phyloP scores from a whole-genome alignment of 2,113 vertebrate species.

The Xenopus borealis region DNA sequence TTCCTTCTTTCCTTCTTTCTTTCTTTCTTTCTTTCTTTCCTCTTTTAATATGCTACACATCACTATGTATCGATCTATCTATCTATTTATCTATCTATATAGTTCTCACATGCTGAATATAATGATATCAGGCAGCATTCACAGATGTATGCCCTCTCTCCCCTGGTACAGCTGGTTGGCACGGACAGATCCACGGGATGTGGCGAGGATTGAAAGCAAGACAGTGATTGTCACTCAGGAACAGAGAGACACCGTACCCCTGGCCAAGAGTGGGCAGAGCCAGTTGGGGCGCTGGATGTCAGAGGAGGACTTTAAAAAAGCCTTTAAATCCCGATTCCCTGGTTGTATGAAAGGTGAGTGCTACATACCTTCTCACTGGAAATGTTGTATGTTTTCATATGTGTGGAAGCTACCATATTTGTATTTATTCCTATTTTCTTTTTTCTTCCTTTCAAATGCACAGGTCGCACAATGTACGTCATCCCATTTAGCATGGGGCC shows the following conservation, averaged over 20 bases:
- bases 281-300: slow-evolving; percentile 94
- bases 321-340: slow-evolving; percentile 79
- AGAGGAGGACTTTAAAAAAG: slow-evolving; percentile 88
- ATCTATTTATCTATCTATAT: too few relatives aligned
- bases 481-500: slow-evolving; percentile 98
- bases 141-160: background rate
- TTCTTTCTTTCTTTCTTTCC: too few relatives aligned
- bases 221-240: slow-evolving; percentile 88
- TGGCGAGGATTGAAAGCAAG: slow-evolving; percentile 92
- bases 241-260: slow-evolving; percentile 78
- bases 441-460: background rate
- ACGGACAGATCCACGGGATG: slow-evolving; percentile 87
- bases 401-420: too few relatives aligned
- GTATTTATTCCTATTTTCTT: too few relatives aligned
- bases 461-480: slow-evolving; percentile 95
- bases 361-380: too few relatives aligned
- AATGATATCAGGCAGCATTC: too few relatives aligned
- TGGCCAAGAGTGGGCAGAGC: slow-evolving; percentile 71
- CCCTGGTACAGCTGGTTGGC: slow-evolving; percentile 82
- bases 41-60: too few relatives aligned
- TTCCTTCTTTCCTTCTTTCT: too few relatives aligned
- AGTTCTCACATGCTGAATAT: too few relatives aligned
- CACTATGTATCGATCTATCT: too few relatives aligned
- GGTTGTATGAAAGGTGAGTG: slow-evolving; percentile 91
- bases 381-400: too few relatives aligned